Evolutionary conservation across 1,140 invertebrate species (phyloP), one percentile per base, ranked within the genome.

Genomic region (Cyclina sinensis): DNA sequence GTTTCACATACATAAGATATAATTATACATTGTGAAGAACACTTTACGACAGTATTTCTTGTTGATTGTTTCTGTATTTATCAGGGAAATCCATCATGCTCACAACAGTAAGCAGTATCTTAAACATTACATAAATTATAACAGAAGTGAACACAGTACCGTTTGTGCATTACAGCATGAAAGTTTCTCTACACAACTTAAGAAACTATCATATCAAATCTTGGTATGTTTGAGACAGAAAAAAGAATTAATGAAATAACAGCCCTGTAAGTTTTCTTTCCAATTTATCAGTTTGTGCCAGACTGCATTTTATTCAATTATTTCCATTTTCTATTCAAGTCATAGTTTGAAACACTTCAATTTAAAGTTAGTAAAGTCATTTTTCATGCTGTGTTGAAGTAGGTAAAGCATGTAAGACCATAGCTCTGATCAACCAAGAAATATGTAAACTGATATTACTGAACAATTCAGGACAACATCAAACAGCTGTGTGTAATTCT

Each of bases 401-500:
- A 1, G 12, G 57, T 27, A 62, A 70, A 30, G 30, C 27, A 70
- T 2, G 32, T 14, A 24, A 51, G 54, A 4, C 27, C 74, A 54
- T 27, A 78, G 74, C 74, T 78, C 74, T 24, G 21, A 51, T 78
- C 43, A 48, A 78, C 74, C 74, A 78, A 78, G 74, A 78, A 76
- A 51, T 35, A 74, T 35, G 4, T 48, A 51, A n/a, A 39, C 43
- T 48, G 65, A 48, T 57, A 78, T 76, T 51, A 27, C 1, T 32
- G 39, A 78, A 78, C 74, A 54, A 48, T 27, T 78, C 12, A 54
- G 48, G 27, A 54, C 46, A 54, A 78, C 46, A 54, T 54, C 48
- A 4, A 57, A 30, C 30, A 65, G 27, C 16, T 30, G 43, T 14
- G 43, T 30, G 43, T 14, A 14, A 43, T 43, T 4, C 14, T 7